A percentile compares a stretch with the other conserved stretches of the same genome.
These are phyloP conservation scores for Platycercus adscitus DNA, from an alignment of 2,113 vertebrate genomes.

Conservation along the genomic window DNA sequence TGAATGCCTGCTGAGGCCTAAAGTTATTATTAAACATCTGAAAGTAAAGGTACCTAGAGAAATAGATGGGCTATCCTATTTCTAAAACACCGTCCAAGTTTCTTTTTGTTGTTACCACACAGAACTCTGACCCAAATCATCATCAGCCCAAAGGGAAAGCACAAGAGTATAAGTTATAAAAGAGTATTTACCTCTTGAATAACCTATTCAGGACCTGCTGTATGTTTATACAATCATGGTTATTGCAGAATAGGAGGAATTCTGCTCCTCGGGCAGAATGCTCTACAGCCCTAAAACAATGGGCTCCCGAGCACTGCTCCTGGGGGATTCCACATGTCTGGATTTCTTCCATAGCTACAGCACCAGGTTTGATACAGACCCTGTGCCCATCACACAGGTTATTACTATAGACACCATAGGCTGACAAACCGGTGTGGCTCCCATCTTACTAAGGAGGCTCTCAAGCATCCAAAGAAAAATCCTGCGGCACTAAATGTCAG, in stretches of 20 bases:
- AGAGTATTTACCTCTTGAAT: conserved; percentile 4
- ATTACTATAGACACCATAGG: rapidly evolving
- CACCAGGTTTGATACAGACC: not conserved
- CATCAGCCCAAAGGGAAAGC: not conserved
- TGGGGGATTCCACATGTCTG: not conserved
- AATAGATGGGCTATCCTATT: conserved; percentile 3
- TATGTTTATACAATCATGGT: not conserved
- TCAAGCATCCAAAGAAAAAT: not conserved
- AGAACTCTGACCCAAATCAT: conserved; percentile 12
- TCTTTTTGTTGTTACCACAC: conserved; percentile 3
- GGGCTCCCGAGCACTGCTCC: rapidly evolving
- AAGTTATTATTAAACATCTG: conserved; percentile 15
- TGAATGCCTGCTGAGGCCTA: conserved; percentile 17
- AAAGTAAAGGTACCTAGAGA: conserved; percentile 20
- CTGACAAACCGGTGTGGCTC: not conserved
- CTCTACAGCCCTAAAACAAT: not conserved
- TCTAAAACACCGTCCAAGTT: not conserved
- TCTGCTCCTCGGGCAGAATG: not conserved
- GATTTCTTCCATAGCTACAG: not conserved
- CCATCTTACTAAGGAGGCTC: not conserved
- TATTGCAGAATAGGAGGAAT: conserved; percentile 5
- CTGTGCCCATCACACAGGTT: not conserved
- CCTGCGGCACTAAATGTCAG: not conserved
- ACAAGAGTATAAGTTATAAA: not conserved
- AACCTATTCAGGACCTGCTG: not conserved